A percentile compares a stretch with the other conserved stretches of the same genome.
These are phyloP conservation scores for Alviniconcha strummeri DNA, from an alignment of 2,888 invertebrate species.

Conservation along the genomic window DNA sequence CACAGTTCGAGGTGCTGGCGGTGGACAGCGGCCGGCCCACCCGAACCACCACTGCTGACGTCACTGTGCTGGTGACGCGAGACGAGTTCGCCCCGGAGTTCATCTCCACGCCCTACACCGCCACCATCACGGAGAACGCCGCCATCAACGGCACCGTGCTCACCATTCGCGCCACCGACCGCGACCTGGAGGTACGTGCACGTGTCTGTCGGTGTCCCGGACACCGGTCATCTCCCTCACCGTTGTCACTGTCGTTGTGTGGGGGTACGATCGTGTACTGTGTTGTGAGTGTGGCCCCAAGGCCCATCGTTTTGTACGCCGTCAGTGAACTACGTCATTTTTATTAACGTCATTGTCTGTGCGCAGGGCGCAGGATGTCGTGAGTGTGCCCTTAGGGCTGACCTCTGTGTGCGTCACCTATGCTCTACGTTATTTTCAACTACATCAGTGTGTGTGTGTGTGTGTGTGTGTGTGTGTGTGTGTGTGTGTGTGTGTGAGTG, in stretches of 20 bases:
- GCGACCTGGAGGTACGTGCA: conserved; percentile 52
- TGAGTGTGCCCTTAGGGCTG: too few relatives aligned
- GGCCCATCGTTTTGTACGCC: too few relatives aligned
- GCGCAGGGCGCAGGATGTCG: too few relatives aligned
- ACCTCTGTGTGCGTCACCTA: too few relatives aligned
- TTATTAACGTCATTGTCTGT: too few relatives aligned
- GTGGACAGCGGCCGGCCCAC: conserved; percentile 50
- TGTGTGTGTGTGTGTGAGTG: background rate
- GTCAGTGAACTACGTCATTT: too few relatives aligned
- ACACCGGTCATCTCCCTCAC: background rate
- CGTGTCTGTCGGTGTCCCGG: background rate
- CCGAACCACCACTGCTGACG: conserved; percentile 55
- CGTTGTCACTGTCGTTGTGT: background rate
- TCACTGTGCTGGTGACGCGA: conserved; percentile 49
- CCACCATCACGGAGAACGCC: conserved; percentile 46
- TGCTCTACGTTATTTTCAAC: too few relatives aligned
- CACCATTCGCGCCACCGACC: conserved; percentile 54
- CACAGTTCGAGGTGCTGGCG: conserved; percentile 53
- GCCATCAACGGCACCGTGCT: conserved; percentile 50
- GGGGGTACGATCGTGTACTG: too few relatives aligned
- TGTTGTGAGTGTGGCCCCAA: too few relatives aligned
- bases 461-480: too few relatives aligned
- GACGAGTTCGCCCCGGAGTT: conserved; percentile 54
- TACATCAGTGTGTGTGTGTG: too few relatives aligned
- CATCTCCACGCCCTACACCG: conserved; percentile 52